phyloP scores from a whole-genome alignment of 2,888 invertebrate genomes.

The Lasioglossum zephyrum region DNA sequence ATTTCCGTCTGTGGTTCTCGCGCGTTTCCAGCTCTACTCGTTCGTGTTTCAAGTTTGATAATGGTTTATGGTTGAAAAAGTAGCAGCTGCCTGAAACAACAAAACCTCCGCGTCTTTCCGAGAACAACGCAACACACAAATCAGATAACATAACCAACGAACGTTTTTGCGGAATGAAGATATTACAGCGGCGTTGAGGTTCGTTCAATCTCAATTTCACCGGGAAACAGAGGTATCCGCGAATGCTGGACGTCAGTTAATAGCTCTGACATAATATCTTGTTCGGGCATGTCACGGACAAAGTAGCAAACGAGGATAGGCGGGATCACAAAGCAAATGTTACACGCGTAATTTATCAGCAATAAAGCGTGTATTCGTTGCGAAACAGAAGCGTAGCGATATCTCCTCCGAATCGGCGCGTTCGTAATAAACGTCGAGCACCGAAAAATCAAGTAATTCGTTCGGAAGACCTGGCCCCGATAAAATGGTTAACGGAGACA shows the following conservation, averaged over 20 bases:
- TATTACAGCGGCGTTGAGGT: neutral
- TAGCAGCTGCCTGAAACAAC: no score
- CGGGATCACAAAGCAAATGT: neutral
- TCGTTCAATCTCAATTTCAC: neutral
- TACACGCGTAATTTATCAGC: neutral
- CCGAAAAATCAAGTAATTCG: neutral
- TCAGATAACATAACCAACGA: neutral
- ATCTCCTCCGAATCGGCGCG: neutral
- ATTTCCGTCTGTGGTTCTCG: no score
- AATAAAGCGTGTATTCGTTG: neutral
- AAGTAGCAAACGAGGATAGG: neutral
- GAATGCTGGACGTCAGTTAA: neutral
- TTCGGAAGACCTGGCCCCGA: neutral
- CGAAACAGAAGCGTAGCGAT: neutral
- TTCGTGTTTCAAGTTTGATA: no score
- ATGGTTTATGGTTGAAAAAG: no score
- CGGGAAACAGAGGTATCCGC: neutral
- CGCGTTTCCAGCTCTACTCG: no score
- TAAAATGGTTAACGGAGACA: conserved; percentile 6
- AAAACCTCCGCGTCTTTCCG: no score
- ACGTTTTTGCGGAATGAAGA: neutral
- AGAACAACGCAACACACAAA: neutral
- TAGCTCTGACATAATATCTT: neutral
- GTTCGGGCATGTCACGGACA: neutral
- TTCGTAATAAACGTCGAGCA: neutral